Evolutionary conservation across 2,888 invertebrate genomes (phyloP).

Genomic region (Macaria liturata): DNA sequence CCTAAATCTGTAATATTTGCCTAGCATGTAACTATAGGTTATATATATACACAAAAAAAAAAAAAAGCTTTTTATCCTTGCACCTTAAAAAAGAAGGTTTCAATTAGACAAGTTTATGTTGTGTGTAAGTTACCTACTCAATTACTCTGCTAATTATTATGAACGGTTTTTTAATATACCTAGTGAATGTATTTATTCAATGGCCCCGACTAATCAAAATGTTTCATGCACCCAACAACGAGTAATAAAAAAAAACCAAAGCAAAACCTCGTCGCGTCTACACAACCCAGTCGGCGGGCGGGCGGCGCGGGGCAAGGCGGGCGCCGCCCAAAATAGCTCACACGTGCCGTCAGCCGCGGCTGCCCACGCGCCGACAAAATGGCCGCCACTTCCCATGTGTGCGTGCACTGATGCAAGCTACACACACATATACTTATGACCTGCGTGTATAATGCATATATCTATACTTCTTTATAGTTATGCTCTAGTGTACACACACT

Average conservation of each 20-base stretch:
- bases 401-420: conserved; percentile 53
- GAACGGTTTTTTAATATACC: too few species aligned
- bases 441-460: conserved; percentile 5
- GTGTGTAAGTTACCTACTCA: too few species aligned
- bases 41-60: too few species aligned
- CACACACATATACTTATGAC: conserved; percentile 22
- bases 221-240: conserved; percentile 20
- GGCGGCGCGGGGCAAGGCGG: conserved; percentile 52
- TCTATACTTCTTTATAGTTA: too few species aligned
- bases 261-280: conserved; percentile 45
- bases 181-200: too few species aligned
- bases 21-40: too few species aligned
- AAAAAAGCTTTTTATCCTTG: too few species aligned
- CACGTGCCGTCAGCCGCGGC: conserved; percentile 77
- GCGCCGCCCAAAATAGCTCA: conserved; percentile 79
- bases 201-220: neutral
- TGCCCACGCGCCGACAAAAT: conserved; percentile 80
- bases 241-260: conserved; percentile 38
- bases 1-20: too few species aligned
- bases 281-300: conserved; percentile 48
- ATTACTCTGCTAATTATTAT: too few species aligned
- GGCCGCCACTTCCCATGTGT: conserved; percentile 63
- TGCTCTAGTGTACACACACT: too few species aligned
- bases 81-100: too few species aligned
- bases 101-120: too few species aligned